Evolutionary conservation across 2,888 invertebrate genomes (phyloP).

Genomic region (Aleiodes testaceus): DNA sequence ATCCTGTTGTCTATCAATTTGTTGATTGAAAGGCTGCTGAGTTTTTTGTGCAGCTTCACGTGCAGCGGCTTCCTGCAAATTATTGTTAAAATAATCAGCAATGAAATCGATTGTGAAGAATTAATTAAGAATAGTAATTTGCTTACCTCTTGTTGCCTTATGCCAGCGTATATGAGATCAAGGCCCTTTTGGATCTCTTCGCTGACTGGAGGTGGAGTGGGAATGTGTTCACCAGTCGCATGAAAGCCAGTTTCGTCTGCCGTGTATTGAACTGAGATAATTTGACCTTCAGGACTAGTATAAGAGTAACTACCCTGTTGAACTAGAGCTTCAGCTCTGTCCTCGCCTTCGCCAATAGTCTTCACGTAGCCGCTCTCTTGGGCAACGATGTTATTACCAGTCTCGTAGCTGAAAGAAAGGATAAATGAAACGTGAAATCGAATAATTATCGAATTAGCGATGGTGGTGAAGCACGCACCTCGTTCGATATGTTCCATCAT

Average conservation of each 20-base stretch:
- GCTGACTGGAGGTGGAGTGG: constrained; percentile 88
- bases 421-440: too few relatives aligned
- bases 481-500: constrained; percentile 88
- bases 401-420: constrained; percentile 79
- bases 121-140: not conserved
- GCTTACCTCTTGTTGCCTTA: constrained; percentile 78
- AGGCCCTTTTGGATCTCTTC: constrained; percentile 90
- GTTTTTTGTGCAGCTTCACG: constrained; percentile 72
- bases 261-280: constrained; percentile 84
- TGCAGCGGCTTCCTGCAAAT: constrained; percentile 76
- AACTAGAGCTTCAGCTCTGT: constrained; percentile 81
- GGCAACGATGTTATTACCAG: constrained; percentile 86
- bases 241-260: constrained; percentile 90
- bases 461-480: constrained; percentile 75
- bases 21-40: constrained; percentile 63
- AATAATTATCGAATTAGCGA: not conserved
- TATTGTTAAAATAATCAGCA: constrained; percentile 32
- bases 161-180: constrained; percentile 90
- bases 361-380: constrained; percentile 86
- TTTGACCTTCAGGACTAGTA: constrained; percentile 85
- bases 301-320: constrained; percentile 87
- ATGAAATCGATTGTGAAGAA: not conserved
- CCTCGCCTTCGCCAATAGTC: constrained; percentile 80
- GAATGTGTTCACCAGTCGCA: constrained; percentile 86
- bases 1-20: constrained; percentile 65